A percentile compares a stretch with the other conserved stretches of the same genome.
phyloP scores from a whole-genome alignment of 2,888 invertebrate species.

The Tillus elongatus region DNA sequence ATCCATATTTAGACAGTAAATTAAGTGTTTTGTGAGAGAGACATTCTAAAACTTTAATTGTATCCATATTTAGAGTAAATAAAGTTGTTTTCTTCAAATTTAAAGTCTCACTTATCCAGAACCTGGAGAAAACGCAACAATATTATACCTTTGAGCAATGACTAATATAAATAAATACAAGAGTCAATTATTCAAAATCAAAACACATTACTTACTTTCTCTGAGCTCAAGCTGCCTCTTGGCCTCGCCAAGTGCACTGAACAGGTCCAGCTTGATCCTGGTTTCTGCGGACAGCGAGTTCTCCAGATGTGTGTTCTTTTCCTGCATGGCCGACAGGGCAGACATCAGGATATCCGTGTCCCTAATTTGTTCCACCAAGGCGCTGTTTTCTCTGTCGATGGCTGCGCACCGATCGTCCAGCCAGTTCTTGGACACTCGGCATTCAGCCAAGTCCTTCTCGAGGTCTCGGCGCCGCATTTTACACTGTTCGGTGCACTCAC shows the following conservation, averaged over 20 bases:
- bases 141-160: no score
- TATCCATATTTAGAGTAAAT: no score
- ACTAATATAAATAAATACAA: no score
- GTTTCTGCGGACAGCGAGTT: slow-evolving; percentile 93
- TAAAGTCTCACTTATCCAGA: no score
- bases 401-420: slow-evolving; percentile 51
- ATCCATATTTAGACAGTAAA: no score
- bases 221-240: slow-evolving; percentile 81
- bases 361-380: slow-evolving; percentile 41
- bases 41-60: no score
- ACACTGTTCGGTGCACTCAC: slow-evolving; percentile 40
- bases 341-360: slow-evolving; percentile 70
- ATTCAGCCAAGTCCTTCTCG: slow-evolving; percentile 52
- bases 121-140: no score
- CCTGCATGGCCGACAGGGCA: slow-evolving; percentile 74
- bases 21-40: no score
- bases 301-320: slow-evolving; percentile 86
- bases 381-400: slow-evolving; percentile 48
- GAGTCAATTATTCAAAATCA: slow-evolving; percentile 6
- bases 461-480: slow-evolving; percentile 48
- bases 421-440: slow-evolving; percentile 49
- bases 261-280: slow-evolving; percentile 93
- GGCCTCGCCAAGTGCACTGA: slow-evolving; percentile 92
- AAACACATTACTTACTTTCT: slow-evolving; percentile 57
- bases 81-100: no score